Base-by-base conservation (phyloP, 2,113 vertebrate genomes). In the Ursus arctos region DNA sequence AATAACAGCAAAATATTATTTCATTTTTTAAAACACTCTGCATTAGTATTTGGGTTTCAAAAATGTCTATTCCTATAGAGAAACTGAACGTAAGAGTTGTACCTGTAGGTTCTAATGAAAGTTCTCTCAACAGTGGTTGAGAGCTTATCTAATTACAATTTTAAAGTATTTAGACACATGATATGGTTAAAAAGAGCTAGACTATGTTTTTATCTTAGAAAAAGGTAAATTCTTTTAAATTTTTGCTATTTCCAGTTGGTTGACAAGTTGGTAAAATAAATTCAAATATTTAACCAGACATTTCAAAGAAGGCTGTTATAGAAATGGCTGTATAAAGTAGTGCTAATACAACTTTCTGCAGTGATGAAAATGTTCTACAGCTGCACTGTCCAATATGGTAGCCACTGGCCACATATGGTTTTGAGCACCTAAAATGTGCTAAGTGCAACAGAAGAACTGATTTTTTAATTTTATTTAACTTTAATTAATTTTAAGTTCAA, bases 91-190 rank as follows among this genome's bases (percentile, higher is more conserved):
- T 82, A 24, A 87, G 88, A 88, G 19, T 28, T 91, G 10, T 49
- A 88, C 31, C 61, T 91, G 55, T 43, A 79, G 51, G 19, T 79
- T 97, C 83, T 91, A 92, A 89, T 79, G 6, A 63, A 97, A 97
- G 49, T 85, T 57, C 36, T 82, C 59, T 59, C 4, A 96, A 90
- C 0, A 84, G 18, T 92, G 51, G 31, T 83, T 92, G 57, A 95
- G 92, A 57, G 43, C 5, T 80, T 40, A 69, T 76, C 92, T 85
- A 91, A 51, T 82, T 93, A 72, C 31, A 91, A 95, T 74, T 55
- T 61, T 77, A 6, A 93, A 92, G 28, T 43, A 67, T 49, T 91
- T 63, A 82, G 82, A 93, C 2, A 86, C 2, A 72, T 3, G 5
- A 92, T 59, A 92, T 8, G 77, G 6, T 85, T 28, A 88, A 90